These are phyloP conservation scores for Crambe crambe DNA, from an alignment of 37 sponge, comb jelly and placozoan genomes.

Conservation along the genomic window DNA sequence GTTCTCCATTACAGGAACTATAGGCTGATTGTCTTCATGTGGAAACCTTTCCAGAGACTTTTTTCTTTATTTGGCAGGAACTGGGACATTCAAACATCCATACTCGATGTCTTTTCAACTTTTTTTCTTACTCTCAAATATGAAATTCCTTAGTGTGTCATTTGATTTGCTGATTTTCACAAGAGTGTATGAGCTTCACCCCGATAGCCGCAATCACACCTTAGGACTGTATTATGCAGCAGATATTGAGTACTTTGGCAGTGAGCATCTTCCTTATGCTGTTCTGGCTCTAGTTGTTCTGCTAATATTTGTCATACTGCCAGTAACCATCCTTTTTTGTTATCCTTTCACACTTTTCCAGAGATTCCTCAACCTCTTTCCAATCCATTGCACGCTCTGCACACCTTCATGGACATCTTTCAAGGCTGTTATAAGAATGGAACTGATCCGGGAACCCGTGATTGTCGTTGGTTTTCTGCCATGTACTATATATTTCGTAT, in stretches of 20 bases:
- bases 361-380: neutral
- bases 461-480: constrained; percentile 64
- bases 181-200: neutral
- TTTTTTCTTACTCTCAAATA: constrained; percentile 65
- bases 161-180: constrained; percentile 38
- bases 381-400: neutral
- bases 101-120: constrained; percentile 52
- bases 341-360: constrained; percentile 13
- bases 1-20: constrained; percentile 6
- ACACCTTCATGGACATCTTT: constrained; percentile 49
- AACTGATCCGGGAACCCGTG: constrained; percentile 23
- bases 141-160: constrained; percentile 43
- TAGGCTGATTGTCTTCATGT: neutral
- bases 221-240: constrained; percentile 41
- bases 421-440: constrained; percentile 76
- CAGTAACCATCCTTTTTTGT: constrained; percentile 36
- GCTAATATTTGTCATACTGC: constrained; percentile 26
- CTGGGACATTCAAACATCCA: constrained; percentile 42
- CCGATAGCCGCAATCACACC: neutral
- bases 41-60: constrained; percentile 8
- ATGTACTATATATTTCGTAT: constrained; percentile 41
- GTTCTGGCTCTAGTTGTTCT: constrained; percentile 19
- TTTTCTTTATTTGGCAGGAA: constrained; percentile 19
- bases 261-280: constrained; percentile 48
- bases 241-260: constrained; percentile 27